Conservation (phyloP, 2,888 invertebrate genomes). For the Parochlus steinenii region DNA sequence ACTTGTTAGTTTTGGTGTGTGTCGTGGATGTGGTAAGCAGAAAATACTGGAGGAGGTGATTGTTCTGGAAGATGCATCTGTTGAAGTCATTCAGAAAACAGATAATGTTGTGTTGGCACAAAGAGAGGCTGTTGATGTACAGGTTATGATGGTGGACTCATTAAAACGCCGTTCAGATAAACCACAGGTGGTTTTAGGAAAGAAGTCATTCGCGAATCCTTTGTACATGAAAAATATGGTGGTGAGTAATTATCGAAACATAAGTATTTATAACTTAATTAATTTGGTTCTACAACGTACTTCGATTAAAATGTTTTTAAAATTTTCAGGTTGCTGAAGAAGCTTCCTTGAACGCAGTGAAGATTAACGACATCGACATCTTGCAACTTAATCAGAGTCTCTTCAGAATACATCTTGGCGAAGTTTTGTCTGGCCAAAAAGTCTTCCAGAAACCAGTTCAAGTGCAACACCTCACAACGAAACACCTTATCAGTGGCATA, state of each 20-base stretch:
- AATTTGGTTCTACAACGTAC: no score
- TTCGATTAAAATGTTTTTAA: neutral
- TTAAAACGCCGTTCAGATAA: slow-evolving; percentile 1
- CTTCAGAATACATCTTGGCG: neutral
- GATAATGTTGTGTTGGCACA: neutral
- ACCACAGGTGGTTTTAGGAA: no score
- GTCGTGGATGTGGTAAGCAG: neutral
- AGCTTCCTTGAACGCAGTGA: neutral
- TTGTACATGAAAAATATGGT: no score
- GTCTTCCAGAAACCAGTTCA: neutral
- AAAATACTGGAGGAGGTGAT: slow-evolving; percentile 1
- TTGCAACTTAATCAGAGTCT: neutral
- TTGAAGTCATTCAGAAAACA: neutral
- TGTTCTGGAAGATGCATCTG: neutral
- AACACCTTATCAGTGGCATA: neutral
- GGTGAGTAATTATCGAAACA: no score
- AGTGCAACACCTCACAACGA: neutral
- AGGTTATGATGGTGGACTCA: neutral
- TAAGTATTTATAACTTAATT: no score
- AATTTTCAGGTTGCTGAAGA: neutral
- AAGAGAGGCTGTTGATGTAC: neutral
- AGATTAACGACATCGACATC: slow-evolving; percentile 1
- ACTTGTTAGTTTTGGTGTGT: neutral
- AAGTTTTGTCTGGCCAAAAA: neutral
- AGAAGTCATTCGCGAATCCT: no score